Evolutionary conservation across 2,888 invertebrate genomes (phyloP).

Genomic region (Nomada ferruginata): DNA sequence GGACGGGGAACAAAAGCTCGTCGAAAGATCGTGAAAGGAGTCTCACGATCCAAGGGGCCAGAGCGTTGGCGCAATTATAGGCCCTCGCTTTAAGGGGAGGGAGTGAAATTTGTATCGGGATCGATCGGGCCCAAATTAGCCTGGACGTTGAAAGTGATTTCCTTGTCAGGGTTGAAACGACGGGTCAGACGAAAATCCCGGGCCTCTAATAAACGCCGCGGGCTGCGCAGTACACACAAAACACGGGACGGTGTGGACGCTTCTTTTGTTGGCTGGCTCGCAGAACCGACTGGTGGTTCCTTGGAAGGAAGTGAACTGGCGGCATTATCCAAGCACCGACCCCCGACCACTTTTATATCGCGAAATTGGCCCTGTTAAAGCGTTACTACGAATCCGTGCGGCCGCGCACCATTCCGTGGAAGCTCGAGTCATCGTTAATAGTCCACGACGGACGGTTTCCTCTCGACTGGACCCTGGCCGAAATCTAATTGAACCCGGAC

Average conservation of each 20-base stretch:
- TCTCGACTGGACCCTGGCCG: conserved; percentile 14
- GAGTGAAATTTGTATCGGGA: conserved; percentile 47
- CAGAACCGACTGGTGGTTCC: conserved; percentile 58
- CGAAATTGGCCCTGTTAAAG: conserved; percentile 81
- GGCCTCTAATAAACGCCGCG: conserved; percentile 69
- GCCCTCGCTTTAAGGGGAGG: not conserved
- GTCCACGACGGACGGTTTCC: conserved; percentile 58
- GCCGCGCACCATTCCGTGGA: conserved; percentile 62
- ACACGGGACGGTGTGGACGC: conserved; percentile 45
- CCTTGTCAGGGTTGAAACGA: conserved; percentile 71
- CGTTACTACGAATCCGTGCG: conserved; percentile 74
- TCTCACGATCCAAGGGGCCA: conserved; percentile 9
- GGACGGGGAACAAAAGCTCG: not conserved
- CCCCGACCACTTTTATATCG: conserved; percentile 74
- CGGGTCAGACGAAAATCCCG: conserved; percentile 68
- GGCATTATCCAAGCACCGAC: conserved; percentile 61
- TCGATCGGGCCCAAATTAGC: conserved; percentile 59
- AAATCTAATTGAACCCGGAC: conserved; percentile 53
- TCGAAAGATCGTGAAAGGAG: not conserved
- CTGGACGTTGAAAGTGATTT: conserved; percentile 67
- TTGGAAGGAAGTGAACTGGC: conserved; percentile 65
- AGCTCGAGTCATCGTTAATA: conserved; percentile 55
- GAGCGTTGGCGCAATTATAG: conserved; percentile 46
- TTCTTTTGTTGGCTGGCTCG: conserved; percentile 70
- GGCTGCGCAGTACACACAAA: conserved; percentile 52